phyloP scores from a whole-genome alignment of 2,888 invertebrate species.

The Limulus polyphemus region DNA sequence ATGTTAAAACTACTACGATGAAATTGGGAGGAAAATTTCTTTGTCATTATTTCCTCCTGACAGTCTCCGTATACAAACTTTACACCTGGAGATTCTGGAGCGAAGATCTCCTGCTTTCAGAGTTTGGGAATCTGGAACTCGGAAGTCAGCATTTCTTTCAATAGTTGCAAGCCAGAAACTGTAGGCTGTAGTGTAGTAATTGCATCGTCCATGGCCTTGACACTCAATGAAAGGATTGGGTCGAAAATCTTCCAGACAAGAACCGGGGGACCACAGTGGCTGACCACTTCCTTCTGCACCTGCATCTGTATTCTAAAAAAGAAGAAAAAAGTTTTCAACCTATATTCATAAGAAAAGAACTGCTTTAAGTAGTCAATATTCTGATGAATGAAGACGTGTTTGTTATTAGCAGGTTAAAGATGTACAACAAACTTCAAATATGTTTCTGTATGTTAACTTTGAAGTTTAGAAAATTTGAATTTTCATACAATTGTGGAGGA shows the following conservation, averaged over 20 bases:
- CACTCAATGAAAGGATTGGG: conserved; percentile 91
- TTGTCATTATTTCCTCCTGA: too few species aligned
- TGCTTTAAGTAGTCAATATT: too few species aligned
- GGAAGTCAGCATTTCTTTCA: conserved; percentile 58
- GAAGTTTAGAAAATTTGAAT: too few species aligned
- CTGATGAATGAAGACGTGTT: too few species aligned
- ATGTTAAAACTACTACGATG: too few species aligned
- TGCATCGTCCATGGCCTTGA: conserved; percentile 84
- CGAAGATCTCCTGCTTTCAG: conserved; percentile 24
- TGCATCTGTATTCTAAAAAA: conserved; percentile 60
- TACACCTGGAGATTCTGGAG: conserved; percentile 24
- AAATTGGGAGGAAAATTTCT: too few species aligned
- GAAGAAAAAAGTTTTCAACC: too few species aligned
- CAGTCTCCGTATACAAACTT: conserved; percentile 24
- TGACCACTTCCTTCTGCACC: conserved; percentile 86
- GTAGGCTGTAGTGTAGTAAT: conserved; percentile 80
- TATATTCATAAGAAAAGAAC: too few species aligned
- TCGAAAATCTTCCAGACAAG: conserved; percentile 88
- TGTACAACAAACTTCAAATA: too few species aligned
- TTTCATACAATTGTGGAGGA: too few species aligned
- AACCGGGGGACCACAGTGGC: conserved; percentile 84
- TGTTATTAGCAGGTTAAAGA: too few species aligned
- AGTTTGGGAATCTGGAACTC: conserved; percentile 19
- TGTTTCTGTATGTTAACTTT: too few species aligned
- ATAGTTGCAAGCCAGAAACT: conserved; percentile 95